A percentile compares a stretch with the other conserved stretches of the same genome.
Conservation (phyloP, 2,797 vertebrate species). For the Bufotes viridis region DNA sequence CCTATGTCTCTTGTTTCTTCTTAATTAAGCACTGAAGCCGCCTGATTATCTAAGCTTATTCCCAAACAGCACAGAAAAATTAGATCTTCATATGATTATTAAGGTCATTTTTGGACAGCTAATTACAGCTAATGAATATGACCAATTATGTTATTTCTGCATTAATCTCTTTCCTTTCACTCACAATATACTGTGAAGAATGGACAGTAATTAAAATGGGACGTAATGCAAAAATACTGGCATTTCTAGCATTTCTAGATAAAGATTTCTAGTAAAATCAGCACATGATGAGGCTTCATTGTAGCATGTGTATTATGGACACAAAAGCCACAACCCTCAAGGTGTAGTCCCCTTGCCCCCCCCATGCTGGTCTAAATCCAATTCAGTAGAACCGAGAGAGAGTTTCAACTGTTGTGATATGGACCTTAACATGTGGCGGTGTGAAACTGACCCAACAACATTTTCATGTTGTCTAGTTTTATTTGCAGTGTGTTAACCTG, state of each 20-base stretch:
- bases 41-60: slow-evolving; percentile 6
- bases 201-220: slow-evolving; percentile 8
- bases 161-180: neutral
- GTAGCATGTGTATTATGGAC: too few relatives aligned
- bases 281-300: neutral
- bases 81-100: slow-evolving; percentile 35
- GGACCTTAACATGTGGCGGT: too few relatives aligned
- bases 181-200: slow-evolving; percentile 8
- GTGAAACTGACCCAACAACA: too few relatives aligned
- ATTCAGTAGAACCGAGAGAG: too few relatives aligned
- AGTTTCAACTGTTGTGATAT: too few relatives aligned
- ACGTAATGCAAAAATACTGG: slow-evolving; percentile 7
- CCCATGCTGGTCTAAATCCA: too few relatives aligned
- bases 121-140: slow-evolving; percentile 37
- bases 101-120: neutral
- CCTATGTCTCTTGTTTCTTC: slow-evolving; percentile 4
- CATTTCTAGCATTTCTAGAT: neutral
- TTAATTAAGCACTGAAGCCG: neutral
- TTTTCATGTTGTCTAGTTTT: too few relatives aligned
- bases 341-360: too few relatives aligned
- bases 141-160: slow-evolving; percentile 7
- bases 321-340: too few relatives aligned
- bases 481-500: too few relatives aligned
- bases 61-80: slow-evolving; percentile 11
- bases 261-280: neutral